phyloP scores from a whole-genome alignment of 2,888 invertebrate species.

The Cephus rjabovi region DNA sequence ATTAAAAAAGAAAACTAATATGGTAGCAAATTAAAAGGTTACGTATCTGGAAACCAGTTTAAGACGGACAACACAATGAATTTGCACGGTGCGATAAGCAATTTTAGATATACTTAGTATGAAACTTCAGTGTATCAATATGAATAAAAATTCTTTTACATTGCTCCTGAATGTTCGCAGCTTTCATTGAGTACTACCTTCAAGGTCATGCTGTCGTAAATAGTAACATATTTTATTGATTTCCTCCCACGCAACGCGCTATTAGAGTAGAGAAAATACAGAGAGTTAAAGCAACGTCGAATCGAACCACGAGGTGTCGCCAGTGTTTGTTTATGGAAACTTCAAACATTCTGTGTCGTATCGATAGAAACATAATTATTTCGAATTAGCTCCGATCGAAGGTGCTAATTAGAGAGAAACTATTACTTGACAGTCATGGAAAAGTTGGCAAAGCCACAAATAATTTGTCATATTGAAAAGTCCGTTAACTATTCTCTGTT shows the following conservation, averaged over 20 bases:
- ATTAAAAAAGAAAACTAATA: not conserved
- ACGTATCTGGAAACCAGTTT: not conserved
- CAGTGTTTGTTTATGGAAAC: constrained; percentile 40
- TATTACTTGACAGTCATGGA: constrained; percentile 57
- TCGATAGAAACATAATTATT: not conserved
- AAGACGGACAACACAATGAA: not conserved
- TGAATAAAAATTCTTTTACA: not conserved
- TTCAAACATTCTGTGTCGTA: not conserved
- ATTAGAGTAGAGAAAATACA: not conserved
- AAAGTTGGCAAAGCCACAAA: constrained; percentile 85
- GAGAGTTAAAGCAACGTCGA: not conserved
- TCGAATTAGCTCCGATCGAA: not conserved
- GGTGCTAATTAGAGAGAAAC: not conserved
- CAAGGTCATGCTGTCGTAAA: not conserved
- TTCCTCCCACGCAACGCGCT: not conserved
- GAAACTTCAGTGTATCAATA: not conserved
- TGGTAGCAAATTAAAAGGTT: not conserved
- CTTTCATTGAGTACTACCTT: not conserved
- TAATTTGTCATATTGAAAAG: constrained; percentile 88
- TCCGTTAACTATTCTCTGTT: constrained; percentile 86
- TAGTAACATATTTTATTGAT: not conserved
- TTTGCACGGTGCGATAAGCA: not conserved
- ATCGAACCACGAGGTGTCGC: constrained; percentile 21
- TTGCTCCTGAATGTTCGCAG: not conserved
- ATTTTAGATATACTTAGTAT: not conserved